These are phyloP conservation scores for Epinephelus moara DNA, from an alignment of 2,113 vertebrate genomes.

Conservation along the genomic window DNA sequence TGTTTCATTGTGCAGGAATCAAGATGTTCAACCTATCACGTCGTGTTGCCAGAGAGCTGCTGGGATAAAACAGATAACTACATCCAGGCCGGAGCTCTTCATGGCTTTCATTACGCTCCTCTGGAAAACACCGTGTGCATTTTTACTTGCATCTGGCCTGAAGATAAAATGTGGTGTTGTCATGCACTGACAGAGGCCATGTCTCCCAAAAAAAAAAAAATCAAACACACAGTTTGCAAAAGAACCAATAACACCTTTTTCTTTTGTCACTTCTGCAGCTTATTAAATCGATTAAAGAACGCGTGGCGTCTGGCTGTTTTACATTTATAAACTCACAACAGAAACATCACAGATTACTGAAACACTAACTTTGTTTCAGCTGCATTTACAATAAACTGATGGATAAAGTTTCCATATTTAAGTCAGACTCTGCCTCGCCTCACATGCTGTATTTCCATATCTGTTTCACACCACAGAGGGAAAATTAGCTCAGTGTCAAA, in stretches of 20 bases:
- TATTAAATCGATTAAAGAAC: not conserved
- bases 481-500: constrained; percentile 12
- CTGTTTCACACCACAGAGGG: not conserved
- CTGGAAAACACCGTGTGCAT: not conserved
- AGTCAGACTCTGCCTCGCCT: not conserved
- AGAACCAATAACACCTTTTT: not conserved
- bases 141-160: constrained; percentile 1
- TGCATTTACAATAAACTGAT: not conserved
- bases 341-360: too few species aligned
- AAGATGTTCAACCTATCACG: constrained; percentile 68
- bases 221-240: not conserved
- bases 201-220: not conserved
- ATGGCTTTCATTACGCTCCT: constrained; percentile 44
- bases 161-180: constrained; percentile 4
- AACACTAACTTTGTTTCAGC: not conserved
- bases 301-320: not conserved
- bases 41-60: constrained; percentile 62
- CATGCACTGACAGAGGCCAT: not conserved
- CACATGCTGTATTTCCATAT: not conserved
- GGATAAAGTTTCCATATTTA: not conserved
- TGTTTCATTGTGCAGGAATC: constrained; percentile 73
- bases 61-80: constrained; percentile 35
- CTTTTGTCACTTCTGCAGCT: not conserved
- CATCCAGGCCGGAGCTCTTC: constrained; percentile 31
- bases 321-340: not conserved